phyloP scores from a whole-genome alignment of 1,140 invertebrate species.

The Drosophila prosaltans region DNA sequence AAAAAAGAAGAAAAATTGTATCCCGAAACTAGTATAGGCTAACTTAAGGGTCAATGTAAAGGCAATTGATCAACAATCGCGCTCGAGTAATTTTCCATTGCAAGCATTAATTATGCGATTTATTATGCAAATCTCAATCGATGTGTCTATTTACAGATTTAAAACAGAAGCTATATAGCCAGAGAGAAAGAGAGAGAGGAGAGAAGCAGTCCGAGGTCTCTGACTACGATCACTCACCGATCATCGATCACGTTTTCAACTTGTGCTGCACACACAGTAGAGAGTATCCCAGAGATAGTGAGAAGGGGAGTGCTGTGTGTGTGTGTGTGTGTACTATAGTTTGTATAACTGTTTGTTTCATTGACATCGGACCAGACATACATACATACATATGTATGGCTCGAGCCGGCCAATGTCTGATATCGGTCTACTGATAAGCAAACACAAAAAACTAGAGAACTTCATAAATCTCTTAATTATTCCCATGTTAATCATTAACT shows the following conservation, averaged over 20 bases:
- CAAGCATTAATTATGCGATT: slow-evolving; percentile 77
- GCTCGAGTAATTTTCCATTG: slow-evolving; percentile 57
- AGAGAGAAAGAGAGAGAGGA: slow-evolving; percentile 13
- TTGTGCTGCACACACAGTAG: slow-evolving; percentile 41
- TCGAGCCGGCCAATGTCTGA: slow-evolving; percentile 29
- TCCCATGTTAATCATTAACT: slow-evolving; percentile 44
- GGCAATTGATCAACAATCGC: slow-evolving; percentile 23
- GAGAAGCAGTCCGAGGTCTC: slow-evolving; percentile 33
- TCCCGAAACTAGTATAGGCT: slow-evolving; percentile 2
- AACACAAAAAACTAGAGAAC: slow-evolving; percentile 24
- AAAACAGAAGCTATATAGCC: slow-evolving; percentile 40
- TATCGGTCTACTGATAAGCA: slow-evolving; percentile 40
- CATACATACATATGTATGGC: neutral
- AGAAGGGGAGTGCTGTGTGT: slow-evolving; percentile 16
- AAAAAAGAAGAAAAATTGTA: neutral
- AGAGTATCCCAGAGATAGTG: slow-evolving; percentile 21
- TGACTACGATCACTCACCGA: slow-evolving; percentile 36
- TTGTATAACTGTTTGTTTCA: slow-evolving; percentile 39
- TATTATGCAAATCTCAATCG: slow-evolving; percentile 69
- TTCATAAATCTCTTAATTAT: slow-evolving; percentile 42
- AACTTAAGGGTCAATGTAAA: slow-evolving; percentile 19
- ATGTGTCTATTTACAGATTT: slow-evolving; percentile 59
- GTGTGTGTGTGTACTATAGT: slow-evolving; percentile 10
- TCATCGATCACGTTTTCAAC: slow-evolving; percentile 70
- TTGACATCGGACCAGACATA: slow-evolving; percentile 42